Base-by-base conservation (phyloP, 1,140 invertebrate genomes). In the Zaprionus inermis region DNA sequence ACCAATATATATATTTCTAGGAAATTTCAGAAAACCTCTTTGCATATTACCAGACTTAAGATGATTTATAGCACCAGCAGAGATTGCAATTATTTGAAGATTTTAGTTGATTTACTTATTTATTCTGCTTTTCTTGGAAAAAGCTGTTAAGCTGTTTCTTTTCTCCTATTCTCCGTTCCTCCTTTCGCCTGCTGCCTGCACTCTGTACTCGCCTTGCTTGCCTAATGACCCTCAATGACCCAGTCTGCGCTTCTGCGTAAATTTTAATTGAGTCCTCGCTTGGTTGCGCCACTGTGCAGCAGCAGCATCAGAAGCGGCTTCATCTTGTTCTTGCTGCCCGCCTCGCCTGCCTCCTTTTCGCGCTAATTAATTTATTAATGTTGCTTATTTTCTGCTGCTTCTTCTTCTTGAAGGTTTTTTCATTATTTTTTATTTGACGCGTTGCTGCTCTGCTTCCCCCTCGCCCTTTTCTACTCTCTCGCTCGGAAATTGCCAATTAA, bases 291-390 rank as follows among this genome's bases (percentile, higher is more conserved):
- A 57, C 70, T 60, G 60, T 44, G 38, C 38, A 73, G 71, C 55
- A 28, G 24, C 22, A 24, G 22, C 22, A 24, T 1, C 24, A 28
- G 24, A 3, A 28, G 24, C 24, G 24, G 3, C 24, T 28, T 28
- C 24, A 2, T 3, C 24, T 28, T 3, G 57, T 16, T n/a, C 22
- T 36, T 60, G 14, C n/a, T 41, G n/a, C 36, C 14, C 18, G 10
- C 7, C 54, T 20, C 32, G 7, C 28, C 52, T 49, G 36, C 63
- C n/a, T 28, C 32, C 41, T 32, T 59, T 44, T 18, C 30, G 30
- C 51, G 18, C 59, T 78, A 85, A 85, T 85, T 81, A 85, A 85
- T 86, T 85, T 85, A 85, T 85, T 86, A 85, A 85, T 81, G 78
- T 72, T 76, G 67, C 59, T 68, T 63, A 72, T 85, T 69, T 78